Conservation (phyloP, 2,797 vertebrate species). For the Coluber constrictor region DNA sequence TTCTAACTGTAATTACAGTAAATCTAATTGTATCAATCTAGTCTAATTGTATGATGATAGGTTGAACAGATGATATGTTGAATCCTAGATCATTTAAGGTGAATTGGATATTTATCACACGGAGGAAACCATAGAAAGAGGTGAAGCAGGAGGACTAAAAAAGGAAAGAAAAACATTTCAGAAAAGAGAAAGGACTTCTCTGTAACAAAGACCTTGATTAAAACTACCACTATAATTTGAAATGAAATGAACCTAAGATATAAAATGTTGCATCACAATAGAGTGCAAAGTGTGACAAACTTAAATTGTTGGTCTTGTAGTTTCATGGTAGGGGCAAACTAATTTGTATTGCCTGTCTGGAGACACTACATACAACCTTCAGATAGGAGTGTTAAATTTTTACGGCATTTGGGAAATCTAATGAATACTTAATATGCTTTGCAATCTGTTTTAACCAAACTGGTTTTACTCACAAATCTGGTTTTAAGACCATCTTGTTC, state of each 20-base stretch:
- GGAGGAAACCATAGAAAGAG: neutral
- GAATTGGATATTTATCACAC: neutral
- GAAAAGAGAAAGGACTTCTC: neutral
- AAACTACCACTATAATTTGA: neutral
- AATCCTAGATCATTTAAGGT: neutral
- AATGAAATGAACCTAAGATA: neutral
- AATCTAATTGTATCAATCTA: neutral
- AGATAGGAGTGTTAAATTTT: neutral
- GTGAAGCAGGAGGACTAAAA: neutral
- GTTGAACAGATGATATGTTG: neutral
- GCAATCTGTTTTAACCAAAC: constrained; percentile 4
- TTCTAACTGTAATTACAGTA: neutral
- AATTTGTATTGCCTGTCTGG: neutral
- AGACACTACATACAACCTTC: neutral
- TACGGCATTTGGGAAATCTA: neutral
- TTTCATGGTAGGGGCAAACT: neutral
- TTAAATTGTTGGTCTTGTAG: neutral
- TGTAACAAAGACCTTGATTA: neutral
- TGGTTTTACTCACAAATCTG: neutral
- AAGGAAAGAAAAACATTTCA: neutral
- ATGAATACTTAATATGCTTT: constrained; percentile 1
- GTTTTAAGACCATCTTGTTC: neutral
- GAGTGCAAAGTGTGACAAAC: neutral
- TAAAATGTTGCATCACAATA: neutral
- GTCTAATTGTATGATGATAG: neutral